Base-by-base conservation (phyloP, 2,113 vertebrate genomes). In the Indicator maculatus region DNA sequence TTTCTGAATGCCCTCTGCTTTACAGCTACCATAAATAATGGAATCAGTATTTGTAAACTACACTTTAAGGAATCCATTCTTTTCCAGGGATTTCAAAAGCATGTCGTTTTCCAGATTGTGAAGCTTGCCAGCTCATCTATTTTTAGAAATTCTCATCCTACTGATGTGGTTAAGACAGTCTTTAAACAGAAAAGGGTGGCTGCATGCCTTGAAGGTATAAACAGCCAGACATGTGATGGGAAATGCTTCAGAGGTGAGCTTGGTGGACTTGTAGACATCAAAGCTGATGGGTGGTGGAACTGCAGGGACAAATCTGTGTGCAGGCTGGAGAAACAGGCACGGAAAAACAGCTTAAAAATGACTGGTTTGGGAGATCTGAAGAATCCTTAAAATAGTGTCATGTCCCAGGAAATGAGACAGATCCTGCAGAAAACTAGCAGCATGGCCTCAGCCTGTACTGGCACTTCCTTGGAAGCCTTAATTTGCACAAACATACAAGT, bases 151-250 rank as follows among this genome's bases (percentile, higher is more conserved):
- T 95, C 93, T 94, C 70, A 82, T 83, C 95, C 70, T 73, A 94
- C 77, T 95, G 95, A 97, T 95, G 94, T 96, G 95, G 96, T 95
- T 93, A 96, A 94, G 94, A 90, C 88, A 87, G 86, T 96, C 83
- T 85, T 93, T 92, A 94, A 96, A 83, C 88, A 96, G 95, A 90
- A 93, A 65, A 93, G 95, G 75, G 88, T 61, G 83, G 88, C 93
- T 92, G 86, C 19, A 2, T 93, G 93, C 88, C 94, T 97, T 1
- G 2, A 93, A 97, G 95, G 95, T 95, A 96, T 94, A 88, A 96
- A 96, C 90, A 94, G 83, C 55, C 77, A 93, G 90, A 87, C 90
- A 91, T 84, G 90, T 86, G 93, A 93, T 93, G 95, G 92, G 90
- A 93, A 97, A 94, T 93, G 74, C 86, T 96, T 94, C 83, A 64